Evolutionary conservation across 2,888 invertebrate genomes (phyloP), one percentile per base, ranked within the genome.

Genomic region (Seira sanloemensis): DNA sequence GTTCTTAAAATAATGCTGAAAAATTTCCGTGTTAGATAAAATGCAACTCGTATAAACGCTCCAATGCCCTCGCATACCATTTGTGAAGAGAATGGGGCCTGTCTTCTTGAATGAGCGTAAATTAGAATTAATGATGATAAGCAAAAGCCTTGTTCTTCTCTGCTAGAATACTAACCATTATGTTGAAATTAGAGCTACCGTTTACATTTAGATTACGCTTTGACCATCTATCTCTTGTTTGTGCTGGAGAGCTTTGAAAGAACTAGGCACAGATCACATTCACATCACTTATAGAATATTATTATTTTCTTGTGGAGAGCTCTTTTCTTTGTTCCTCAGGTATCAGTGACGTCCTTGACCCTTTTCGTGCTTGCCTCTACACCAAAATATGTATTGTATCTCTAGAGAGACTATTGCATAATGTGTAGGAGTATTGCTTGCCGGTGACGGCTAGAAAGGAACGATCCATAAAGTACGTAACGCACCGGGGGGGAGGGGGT

Each of bases 261-360:
- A 37, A 9, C n/a, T n/a, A n/a, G 37, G 12, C 37, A 12, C 37
- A 12, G 37, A 37, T n/a, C n/a, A n/a, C 37, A 37, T 9, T 37
- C 5, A 12, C 5, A 37, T 37, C 12, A 37, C 12, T 37, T 37
- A 37, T 37, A 9, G 5, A 9, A 37, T 37, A 12, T 9, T 37
- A 37, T 37, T 37, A 9, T 37, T 9, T 37, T 9, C 37, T 37
- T 5, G 12, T n/a, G n/a, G 37, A 37, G 12, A 37, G 37, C 37
- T 1, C 50, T n/a, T n/a, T n/a, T n/a, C n/a, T n/a, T n/a, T n/a
- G n/a, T n/a, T n/a, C n/a, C n/a, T n/a, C n/a, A n/a, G n/a, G n/a
- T n/a, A n/a, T n/a, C n/a, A n/a, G n/a, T n/a, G n/a, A n/a, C n/a
- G 72, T 21, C 72, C 72, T 72, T 72, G 72, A 72, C 72, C 72